Conservation (phyloP, 2,113 vertebrate species). For the Nipponia nippon region DNA sequence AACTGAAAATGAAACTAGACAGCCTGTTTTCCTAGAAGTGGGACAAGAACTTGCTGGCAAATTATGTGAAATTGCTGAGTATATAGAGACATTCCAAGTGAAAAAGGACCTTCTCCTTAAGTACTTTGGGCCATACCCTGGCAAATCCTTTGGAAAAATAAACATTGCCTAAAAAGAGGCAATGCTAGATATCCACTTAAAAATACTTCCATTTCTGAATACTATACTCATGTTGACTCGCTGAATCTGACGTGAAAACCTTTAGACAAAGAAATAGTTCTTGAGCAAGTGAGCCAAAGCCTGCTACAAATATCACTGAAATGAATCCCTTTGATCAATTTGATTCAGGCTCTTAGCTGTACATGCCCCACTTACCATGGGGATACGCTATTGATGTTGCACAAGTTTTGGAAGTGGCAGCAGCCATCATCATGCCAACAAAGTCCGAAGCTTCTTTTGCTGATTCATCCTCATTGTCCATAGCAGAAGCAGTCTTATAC, state of each 20-base stretch:
- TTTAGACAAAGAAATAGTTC: not conserved
- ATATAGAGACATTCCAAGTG: not conserved
- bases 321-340: not conserved
- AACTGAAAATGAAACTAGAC: not conserved
- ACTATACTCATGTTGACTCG: rapidly evolving
- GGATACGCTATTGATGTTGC: slow-evolving; percentile 96
- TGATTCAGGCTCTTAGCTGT: not conserved
- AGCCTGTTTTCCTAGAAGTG: not conserved
- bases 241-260: not conserved
- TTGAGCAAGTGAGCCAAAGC: not conserved
- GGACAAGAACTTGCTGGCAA: not conserved
- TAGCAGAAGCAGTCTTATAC: slow-evolving; percentile 77
- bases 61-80: not conserved
- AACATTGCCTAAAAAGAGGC: not conserved
- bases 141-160: not conserved
- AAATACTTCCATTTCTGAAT: not conserved
- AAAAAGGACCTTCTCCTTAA: not conserved
- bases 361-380: slow-evolving; percentile 78
- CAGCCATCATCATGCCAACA: slow-evolving; percentile 96
- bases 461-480: slow-evolving; percentile 85
- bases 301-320: not conserved
- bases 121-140: not conserved
- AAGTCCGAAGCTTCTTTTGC: slow-evolving; percentile 94
- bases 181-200: not conserved
- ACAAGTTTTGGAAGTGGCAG: slow-evolving; percentile 96